Conservation (phyloP, 37 sponge, comb jelly and placozoan species). For the Petrosia ficiformis region DNA sequence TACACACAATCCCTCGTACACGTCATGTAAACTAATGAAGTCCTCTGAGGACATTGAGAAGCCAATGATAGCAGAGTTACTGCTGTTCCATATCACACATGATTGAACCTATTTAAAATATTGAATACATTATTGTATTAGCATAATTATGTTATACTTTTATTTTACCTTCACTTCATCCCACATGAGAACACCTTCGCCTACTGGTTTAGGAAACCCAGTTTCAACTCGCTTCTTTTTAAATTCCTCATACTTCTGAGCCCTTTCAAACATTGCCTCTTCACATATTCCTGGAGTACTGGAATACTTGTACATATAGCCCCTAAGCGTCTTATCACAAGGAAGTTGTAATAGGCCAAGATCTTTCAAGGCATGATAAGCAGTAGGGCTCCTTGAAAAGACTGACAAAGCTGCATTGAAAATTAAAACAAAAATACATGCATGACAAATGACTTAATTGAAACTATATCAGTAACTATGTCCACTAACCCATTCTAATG, state of each 20-base stretch:
- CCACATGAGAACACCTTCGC: slow-evolving; percentile 10
- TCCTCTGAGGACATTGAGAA: slow-evolving; percentile 19
- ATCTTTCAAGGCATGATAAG: slow-evolving; percentile 17
- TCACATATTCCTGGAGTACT: slow-evolving; percentile 15
- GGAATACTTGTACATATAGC: slow-evolving; percentile 8
- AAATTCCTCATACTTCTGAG: not conserved
- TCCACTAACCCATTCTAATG: too few species aligned
- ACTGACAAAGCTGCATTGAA: slow-evolving; percentile 16
- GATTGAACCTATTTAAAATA: slow-evolving; percentile 8
- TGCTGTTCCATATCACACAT: slow-evolving; percentile 10
- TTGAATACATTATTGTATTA: not conserved
- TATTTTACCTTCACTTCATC: slow-evolving; percentile 18
- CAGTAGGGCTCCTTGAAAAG: slow-evolving; percentile 14
- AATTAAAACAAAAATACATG: not conserved
- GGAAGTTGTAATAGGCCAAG: slow-evolving; percentile 15
- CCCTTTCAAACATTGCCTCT: not conserved
- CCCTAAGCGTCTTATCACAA: slow-evolving; percentile 4
- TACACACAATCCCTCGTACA: not conserved
- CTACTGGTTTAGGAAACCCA: not conserved
- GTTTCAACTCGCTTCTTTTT: not conserved
- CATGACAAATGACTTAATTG: not conserved
- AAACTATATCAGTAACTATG: too few species aligned
- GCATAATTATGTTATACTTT: not conserved
- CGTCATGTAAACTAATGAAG: slow-evolving; percentile 9
- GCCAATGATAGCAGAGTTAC: not conserved